Evolutionary conservation across 1,140 invertebrate genomes (phyloP).

Genomic region (Scaptomyza montana): DNA sequence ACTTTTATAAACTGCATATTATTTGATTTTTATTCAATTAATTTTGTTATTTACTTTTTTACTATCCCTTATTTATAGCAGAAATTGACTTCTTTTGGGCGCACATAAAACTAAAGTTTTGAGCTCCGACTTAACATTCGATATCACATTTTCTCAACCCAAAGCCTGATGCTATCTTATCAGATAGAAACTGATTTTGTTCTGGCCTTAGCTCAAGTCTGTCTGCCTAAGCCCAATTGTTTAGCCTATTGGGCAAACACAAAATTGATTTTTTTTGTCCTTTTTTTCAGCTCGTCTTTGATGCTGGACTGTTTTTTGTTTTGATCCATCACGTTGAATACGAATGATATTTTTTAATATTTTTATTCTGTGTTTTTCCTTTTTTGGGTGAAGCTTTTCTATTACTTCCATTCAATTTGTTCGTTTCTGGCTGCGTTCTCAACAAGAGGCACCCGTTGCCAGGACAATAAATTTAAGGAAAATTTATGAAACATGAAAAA

Average conservation of each 20-base stretch:
- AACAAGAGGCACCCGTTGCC: constrained; percentile 45
- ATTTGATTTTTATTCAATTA: too few relatives aligned
- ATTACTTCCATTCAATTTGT: constrained; percentile 53
- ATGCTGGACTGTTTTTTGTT: constrained; percentile 15
- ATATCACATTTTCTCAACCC: constrained; percentile 25
- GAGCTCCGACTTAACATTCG: constrained; percentile 14
- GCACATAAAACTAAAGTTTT: constrained; percentile 26
- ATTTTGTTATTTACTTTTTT: too few relatives aligned
- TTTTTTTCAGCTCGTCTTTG: constrained; percentile 25
- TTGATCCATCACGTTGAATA: not conserved
- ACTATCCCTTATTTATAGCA: not conserved
- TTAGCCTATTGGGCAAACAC: constrained; percentile 27
- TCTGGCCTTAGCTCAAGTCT: constrained; percentile 9
- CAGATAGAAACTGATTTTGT: constrained; percentile 29
- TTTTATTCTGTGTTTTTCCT: constrained; percentile 1
- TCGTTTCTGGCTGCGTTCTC: constrained; percentile 37
- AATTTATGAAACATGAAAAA: constrained; percentile 11
- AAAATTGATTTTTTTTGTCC: constrained; percentile 22
- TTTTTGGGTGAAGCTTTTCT: constrained; percentile 38
- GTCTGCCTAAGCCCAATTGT: constrained; percentile 25
- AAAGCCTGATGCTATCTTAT: constrained; percentile 40
- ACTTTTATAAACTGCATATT: too few relatives aligned
- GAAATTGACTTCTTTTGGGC: not conserved
- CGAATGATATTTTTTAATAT: constrained; percentile 3
- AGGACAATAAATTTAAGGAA: constrained; percentile 14